Conservation (phyloP, 2,113 vertebrate species). For the Seriola rivoliana region DNA sequence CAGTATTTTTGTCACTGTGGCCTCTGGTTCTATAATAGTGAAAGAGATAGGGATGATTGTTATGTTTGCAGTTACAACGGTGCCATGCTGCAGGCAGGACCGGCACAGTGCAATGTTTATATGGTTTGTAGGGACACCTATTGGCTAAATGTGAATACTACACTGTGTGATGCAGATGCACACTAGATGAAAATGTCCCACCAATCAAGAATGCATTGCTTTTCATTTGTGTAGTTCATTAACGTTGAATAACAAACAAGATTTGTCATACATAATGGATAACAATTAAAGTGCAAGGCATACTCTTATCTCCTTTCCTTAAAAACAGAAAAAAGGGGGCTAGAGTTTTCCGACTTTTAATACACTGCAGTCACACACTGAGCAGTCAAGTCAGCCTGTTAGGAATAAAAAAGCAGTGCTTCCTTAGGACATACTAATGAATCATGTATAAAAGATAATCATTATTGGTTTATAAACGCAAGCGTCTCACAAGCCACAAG, state of each 20-base stretch:
- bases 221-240: conserved; percentile 73
- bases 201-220: conserved; percentile 51
- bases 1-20: conserved; percentile 33
- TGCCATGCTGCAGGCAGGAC: conserved; percentile 55
- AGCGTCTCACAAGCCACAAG: conserved; percentile 77
- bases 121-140: conserved; percentile 96
- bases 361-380: conserved; percentile 60
- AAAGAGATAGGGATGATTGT: conserved; percentile 51
- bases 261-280: conserved; percentile 69
- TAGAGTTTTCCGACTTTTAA: conserved; percentile 60
- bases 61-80: conserved; percentile 59
- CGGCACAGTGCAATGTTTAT: conserved; percentile 56
- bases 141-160: conserved; percentile 86
- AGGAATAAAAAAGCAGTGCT: conserved; percentile 75
- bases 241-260: conserved; percentile 68
- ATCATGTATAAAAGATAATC: conserved; percentile 85
- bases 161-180: conserved; percentile 67
- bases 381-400: conserved; percentile 76
- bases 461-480: conserved; percentile 82
- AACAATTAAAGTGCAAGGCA: conserved; percentile 62
- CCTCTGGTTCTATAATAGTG: conserved; percentile 51
- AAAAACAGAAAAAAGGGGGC: conserved; percentile 32
- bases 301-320: conserved; percentile 35
- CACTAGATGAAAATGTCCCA: conserved; percentile 57
- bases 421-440: conserved; percentile 85